Conservation (phyloP, 37 sponge, comb jelly and placozoan genomes). For the Petrosia ficiformis region DNA sequence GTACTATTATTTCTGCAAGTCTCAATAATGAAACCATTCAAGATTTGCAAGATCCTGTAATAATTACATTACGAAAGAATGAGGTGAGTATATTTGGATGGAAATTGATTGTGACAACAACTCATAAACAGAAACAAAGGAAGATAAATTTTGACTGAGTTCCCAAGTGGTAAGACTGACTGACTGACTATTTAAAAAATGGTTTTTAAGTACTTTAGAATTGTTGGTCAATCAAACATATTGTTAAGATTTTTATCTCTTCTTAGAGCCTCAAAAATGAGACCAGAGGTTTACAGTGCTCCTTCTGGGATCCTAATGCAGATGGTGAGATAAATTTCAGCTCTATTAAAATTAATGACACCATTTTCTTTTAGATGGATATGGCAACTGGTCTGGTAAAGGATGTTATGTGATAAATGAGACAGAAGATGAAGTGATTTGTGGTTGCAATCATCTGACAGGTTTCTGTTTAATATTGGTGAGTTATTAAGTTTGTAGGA, state of each 20-base stretch:
- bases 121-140: too few species aligned
- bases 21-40: neutral
- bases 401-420: conserved; percentile 4
- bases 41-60: neutral
- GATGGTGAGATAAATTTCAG: too few species aligned
- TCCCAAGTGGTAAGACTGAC: too few species aligned
- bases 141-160: too few species aligned
- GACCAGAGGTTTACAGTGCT: neutral
- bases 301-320: neutral
- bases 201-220: too few species aligned
- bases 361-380: neutral
- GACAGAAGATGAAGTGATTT: neutral
- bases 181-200: too few species aligned
- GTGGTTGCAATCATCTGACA: conserved; percentile 43
- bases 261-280: neutral
- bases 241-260: too few species aligned
- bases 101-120: too few species aligned
- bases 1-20: neutral
- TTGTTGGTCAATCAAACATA: too few species aligned
- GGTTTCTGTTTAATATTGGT: conserved; percentile 32
- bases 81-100: too few species aligned
- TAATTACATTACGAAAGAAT: neutral
- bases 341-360: too few species aligned
- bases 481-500: neutral
- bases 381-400: conserved; percentile 49